Evolutionary conservation across 2,113 vertebrate genomes (phyloP).

Genomic region (Periophthalmus modestus): DNA sequence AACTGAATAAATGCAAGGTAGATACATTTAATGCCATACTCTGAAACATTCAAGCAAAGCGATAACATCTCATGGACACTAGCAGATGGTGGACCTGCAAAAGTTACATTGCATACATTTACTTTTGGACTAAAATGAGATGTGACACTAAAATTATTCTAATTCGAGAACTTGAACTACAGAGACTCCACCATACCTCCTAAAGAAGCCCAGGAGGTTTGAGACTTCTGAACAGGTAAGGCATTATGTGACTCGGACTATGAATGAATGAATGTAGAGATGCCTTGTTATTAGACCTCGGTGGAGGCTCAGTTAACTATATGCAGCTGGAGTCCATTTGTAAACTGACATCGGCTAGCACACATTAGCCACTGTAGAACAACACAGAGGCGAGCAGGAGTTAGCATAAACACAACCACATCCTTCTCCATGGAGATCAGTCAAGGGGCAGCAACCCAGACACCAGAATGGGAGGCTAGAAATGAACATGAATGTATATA

Average conservation of each 20-base stretch:
- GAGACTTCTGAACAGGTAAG: not conserved
- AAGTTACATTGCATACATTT: too few relatives aligned
- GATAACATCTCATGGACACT: too few relatives aligned
- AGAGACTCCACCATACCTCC: not conserved
- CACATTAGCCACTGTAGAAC: not conserved
- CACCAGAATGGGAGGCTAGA: not conserved
- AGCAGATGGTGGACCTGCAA: too few relatives aligned
- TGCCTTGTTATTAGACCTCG: not conserved
- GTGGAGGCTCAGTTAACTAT: constrained; percentile 1
- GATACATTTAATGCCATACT: too few relatives aligned
- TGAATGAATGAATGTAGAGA: not conserved
- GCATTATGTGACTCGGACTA: not conserved
- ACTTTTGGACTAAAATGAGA: not conserved
- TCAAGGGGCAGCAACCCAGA: not conserved
- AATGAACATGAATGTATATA: not conserved
- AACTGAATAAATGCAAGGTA: too few relatives aligned
- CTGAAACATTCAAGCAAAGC: too few relatives aligned
- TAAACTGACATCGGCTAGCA: not conserved
- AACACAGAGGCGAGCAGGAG: not conserved
- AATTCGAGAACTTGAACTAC: not conserved
- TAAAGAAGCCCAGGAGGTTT: not conserved
- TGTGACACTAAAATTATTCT: not conserved
- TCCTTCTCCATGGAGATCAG: constrained; percentile 1
- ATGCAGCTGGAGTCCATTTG: not conserved
- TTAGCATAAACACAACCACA: not conserved